Evolutionary conservation across 2,113 vertebrate species (phyloP).

Genomic region (Scortum barcoo): DNA sequence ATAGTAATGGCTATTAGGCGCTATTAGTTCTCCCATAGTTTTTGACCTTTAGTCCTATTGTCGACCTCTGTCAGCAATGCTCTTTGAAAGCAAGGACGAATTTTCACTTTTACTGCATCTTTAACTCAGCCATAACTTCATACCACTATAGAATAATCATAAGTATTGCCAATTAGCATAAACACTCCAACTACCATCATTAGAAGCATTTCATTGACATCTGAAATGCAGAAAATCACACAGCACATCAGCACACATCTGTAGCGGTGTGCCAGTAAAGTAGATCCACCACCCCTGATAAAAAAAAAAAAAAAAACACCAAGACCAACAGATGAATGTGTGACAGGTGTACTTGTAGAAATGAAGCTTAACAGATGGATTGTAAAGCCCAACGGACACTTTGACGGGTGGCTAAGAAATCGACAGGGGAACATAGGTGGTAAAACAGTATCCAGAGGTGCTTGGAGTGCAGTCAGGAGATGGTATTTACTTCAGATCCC

Average conservation of each 20-base stretch:
- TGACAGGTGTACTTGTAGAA: neutral
- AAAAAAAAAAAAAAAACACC: neutral
- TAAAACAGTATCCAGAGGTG: constrained; percentile 38
- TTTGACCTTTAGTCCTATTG: neutral
- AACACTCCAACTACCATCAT: too few species aligned
- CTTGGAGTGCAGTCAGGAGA: constrained; percentile 42
- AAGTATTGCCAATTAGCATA: neutral
- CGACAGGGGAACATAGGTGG: neutral
- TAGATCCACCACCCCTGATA: neutral
- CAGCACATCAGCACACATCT: neutral
- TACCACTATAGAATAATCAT: neutral
- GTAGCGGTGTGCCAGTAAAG: neutral
- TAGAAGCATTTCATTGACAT: neutral
- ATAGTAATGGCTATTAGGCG: neutral
- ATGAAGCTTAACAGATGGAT: neutral
- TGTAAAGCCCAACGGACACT: constrained; percentile 4
- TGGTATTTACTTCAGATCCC: constrained; percentile 43
- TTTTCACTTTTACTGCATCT: neutral
- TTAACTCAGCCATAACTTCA: neutral
- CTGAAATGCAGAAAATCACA: neutral
- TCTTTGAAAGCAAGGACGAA: too few species aligned
- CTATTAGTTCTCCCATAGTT: neutral
- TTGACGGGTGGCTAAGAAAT: constrained; percentile 1
- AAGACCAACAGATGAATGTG: neutral
- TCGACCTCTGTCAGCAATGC: neutral